Base-by-base conservation (phyloP, 1,140 invertebrate species). In the Papilio machaon region DNA sequence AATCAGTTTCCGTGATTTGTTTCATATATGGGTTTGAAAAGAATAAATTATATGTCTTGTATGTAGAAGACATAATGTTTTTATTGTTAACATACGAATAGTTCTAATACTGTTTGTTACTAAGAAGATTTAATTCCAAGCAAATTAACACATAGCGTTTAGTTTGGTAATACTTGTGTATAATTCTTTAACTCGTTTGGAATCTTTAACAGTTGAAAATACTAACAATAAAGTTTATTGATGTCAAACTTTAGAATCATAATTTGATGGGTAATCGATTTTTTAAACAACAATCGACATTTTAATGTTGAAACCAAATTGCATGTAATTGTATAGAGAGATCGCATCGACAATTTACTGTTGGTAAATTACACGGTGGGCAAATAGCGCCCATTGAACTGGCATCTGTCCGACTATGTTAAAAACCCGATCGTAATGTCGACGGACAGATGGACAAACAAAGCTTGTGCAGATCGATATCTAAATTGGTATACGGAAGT, bases 361-460 rank as follows among this genome's bases (percentile, higher is more conserved):
- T 70, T 70, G 84, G 81, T 79, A 85, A 88, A 91, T 90, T 85
- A 89, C 82, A 82, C 82, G 83, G 83, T 86, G 82, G 46, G 73
- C 80, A 82, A 85, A 86, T 80, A 85, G 79, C 54, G 43, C 74
- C 74, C 81, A 88, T 85, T 81, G 84, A 82, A 85, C 54, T 83
- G 84, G 85, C 91, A 92, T 92, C 91, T 92, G 90, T 87, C 85
- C 82, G 83, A 85, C 80, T 82, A 86, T 76, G 84, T 82, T 86
- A 85, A 82, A 80, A 84, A 49, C 78, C 73, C 74, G 67, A 81
- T 64, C 54, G 38, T 87, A 86, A 89, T 84, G 86, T 79, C 46
- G 73, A 78, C 73, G 82, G 85, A 85, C 88, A 92, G 88, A 91
- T 90, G 91, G 87, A 86, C 83, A 83, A 86, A 89, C 86, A 85